phyloP scores from a whole-genome alignment of 2,113 vertebrate species.

The Paedocypris sp. region DNA sequence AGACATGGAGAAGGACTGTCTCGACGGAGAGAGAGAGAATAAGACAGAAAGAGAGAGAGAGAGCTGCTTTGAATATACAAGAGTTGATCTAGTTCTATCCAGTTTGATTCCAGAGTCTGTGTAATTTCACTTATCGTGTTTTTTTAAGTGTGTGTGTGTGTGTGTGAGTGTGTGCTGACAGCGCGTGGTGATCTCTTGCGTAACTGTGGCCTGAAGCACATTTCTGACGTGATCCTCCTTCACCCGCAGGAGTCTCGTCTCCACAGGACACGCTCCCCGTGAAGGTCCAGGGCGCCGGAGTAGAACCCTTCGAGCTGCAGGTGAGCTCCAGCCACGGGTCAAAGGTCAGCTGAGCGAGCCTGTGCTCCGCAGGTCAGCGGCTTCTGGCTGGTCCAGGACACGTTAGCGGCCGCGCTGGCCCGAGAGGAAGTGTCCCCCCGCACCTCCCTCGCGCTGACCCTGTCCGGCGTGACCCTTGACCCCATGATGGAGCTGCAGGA shows the following conservation, averaged over 20 bases:
- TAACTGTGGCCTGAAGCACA: not conserved
- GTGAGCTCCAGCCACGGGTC: conserved; percentile 37
- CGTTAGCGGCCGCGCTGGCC: conserved; percentile 46
- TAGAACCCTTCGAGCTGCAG: conserved; percentile 64
- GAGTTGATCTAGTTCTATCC: too few relatives aligned
- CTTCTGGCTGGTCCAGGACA: conserved; percentile 63
- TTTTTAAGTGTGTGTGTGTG: too few relatives aligned
- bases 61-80: too few relatives aligned
- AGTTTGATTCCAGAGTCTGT: too few relatives aligned
- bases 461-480: conserved; percentile 55
- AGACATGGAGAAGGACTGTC: too few relatives aligned
- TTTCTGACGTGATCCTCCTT: not conserved
- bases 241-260: conserved; percentile 34
- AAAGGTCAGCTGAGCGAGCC: too few relatives aligned
- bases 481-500: conserved; percentile 52
- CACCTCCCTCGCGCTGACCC: conserved; percentile 50
- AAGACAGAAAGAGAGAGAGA: too few relatives aligned
- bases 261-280: conserved; percentile 45
- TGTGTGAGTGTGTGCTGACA: too few relatives aligned
- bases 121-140: too few relatives aligned
- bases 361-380: conserved; percentile 53
- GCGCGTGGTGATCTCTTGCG: too few relatives aligned
- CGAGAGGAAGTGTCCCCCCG: conserved; percentile 59
- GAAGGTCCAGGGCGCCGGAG: conserved; percentile 63
- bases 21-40: too few relatives aligned